These are phyloP conservation scores for Baryphthengus martii DNA, from an alignment of 2,113 vertebrate species.

Conservation along the genomic window DNA sequence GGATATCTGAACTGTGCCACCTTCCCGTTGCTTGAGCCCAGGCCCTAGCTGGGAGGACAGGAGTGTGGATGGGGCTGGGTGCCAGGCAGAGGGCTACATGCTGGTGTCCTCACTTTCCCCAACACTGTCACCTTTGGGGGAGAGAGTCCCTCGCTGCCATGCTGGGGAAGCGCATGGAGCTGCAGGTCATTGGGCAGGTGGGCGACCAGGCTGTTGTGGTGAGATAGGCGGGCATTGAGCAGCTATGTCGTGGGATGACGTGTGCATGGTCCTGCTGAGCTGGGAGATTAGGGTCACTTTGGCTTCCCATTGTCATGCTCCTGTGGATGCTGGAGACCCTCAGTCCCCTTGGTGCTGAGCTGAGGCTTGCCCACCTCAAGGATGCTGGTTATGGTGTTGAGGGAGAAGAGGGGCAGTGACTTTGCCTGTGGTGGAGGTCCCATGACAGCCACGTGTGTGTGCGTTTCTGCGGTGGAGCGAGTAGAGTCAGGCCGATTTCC, in stretches of 20 bases:
- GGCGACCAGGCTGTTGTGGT: fast-evolving
- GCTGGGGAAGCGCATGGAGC: fast-evolving
- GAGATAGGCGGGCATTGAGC: not conserved
- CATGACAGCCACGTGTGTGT: fast-evolving
- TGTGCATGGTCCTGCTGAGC: not conserved
- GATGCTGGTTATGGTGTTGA: not conserved
- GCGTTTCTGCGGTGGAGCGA: not conserved
- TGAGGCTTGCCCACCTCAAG: not conserved
- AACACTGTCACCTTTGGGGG: not conserved
- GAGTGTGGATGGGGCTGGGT: fast-evolving
- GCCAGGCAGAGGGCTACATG: fast-evolving
- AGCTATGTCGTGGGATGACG: fast-evolving
- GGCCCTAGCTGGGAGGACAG: not conserved
- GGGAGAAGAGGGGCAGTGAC: not conserved
- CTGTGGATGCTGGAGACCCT: not conserved
- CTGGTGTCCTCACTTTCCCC: not conserved
- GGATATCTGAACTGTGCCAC: not conserved
- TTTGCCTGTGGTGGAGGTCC: not conserved
- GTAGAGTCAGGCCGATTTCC: not conserved
- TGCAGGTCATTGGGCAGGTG: fast-evolving
- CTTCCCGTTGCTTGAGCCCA: not conserved
- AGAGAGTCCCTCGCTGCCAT: not conserved
- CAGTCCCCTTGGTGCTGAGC: not conserved
- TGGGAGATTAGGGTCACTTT: not conserved
- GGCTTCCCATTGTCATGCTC: fast-evolving